These are phyloP conservation scores for Danaus melanippus DNA, from an alignment of 1,140 invertebrate genomes.

Conservation along the genomic window DNA sequence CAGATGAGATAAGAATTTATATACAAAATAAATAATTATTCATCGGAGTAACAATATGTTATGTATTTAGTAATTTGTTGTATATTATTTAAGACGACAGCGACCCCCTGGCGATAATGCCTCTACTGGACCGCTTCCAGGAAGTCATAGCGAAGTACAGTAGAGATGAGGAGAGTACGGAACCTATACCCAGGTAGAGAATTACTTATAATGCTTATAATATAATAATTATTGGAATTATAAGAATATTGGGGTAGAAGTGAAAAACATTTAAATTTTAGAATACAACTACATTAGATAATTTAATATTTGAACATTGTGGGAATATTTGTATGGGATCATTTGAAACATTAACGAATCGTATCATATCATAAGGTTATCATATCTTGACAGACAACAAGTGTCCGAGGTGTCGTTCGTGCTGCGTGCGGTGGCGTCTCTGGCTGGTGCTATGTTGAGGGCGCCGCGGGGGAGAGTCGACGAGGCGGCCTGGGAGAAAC, in stretches of 20 bases:
- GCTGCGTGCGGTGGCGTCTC: constrained; percentile 94
- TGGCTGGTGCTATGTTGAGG: constrained; percentile 93
- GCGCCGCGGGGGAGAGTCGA: constrained; percentile 91
- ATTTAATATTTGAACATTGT: too few species aligned
- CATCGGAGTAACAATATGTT: neutral
- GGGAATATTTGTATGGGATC: too few species aligned
- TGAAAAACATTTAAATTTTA: constrained; percentile 2
- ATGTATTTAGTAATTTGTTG: neutral
- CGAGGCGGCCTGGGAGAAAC: constrained; percentile 90
- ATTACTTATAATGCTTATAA: neutral
- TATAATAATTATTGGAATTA: too few species aligned
- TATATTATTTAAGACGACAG: constrained; percentile 46
- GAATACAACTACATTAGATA: too few species aligned
- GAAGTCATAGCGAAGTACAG: constrained; percentile 90
- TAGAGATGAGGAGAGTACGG: constrained; percentile 89
- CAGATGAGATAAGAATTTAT: too few species aligned
- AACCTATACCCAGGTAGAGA: constrained; percentile 88
- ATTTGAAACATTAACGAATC: too few species aligned
- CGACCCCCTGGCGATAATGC: constrained; percentile 87
- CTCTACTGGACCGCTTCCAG: constrained; percentile 92
- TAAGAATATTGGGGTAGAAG: neutral
- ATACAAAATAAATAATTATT: neutral
- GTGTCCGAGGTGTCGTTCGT: constrained; percentile 97
- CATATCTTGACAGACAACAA: constrained; percentile 81
- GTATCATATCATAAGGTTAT: neutral